Evolutionary conservation across 1,140 invertebrate species (phyloP).

Genomic region (Idris sp.): DNA sequence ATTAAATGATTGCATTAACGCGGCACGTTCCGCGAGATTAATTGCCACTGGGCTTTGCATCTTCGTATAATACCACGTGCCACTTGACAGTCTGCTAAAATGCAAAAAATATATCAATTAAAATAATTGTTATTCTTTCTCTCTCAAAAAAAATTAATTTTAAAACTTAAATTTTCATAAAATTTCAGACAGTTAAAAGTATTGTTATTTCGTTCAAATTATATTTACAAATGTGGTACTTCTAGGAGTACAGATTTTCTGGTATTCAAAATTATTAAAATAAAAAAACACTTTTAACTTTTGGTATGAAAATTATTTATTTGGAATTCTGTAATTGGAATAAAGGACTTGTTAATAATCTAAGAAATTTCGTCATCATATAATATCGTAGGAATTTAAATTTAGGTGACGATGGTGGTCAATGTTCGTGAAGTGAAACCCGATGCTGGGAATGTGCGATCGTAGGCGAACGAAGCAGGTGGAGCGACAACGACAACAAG

Average conservation of each 20-base stretch:
- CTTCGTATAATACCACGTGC: constrained; percentile 43
- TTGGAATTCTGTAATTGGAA: too few relatives aligned
- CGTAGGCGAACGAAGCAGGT: constrained; percentile 60
- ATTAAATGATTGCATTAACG: constrained; percentile 74
- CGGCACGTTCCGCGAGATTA: constrained; percentile 70
- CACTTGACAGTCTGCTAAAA: constrained; percentile 26
- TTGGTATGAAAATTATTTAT: too few relatives aligned
- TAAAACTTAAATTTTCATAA: too few relatives aligned
- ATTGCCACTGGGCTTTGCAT: constrained; percentile 59
- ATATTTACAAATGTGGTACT: too few relatives aligned
- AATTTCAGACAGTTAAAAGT: too few relatives aligned
- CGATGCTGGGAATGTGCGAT: constrained; percentile 48
- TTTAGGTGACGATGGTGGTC: constrained; percentile 49
- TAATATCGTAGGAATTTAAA: constrained; percentile 39
- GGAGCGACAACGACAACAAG: constrained; percentile 51
- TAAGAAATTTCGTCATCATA: constrained; percentile 6
- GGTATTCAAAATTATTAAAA: too few relatives aligned
- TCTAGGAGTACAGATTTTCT: too few relatives aligned
- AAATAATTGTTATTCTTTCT: too few relatives aligned
- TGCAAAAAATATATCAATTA: too few relatives aligned
- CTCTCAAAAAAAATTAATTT: too few relatives aligned
- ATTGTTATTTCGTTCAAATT: too few relatives aligned
- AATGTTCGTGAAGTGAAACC: constrained; percentile 47
- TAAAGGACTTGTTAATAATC: neutral
- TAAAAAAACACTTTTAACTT: too few relatives aligned